phyloP scores from a whole-genome alignment of 2,797 vertebrate species.

The Pseudomugil tenellus region DNA sequence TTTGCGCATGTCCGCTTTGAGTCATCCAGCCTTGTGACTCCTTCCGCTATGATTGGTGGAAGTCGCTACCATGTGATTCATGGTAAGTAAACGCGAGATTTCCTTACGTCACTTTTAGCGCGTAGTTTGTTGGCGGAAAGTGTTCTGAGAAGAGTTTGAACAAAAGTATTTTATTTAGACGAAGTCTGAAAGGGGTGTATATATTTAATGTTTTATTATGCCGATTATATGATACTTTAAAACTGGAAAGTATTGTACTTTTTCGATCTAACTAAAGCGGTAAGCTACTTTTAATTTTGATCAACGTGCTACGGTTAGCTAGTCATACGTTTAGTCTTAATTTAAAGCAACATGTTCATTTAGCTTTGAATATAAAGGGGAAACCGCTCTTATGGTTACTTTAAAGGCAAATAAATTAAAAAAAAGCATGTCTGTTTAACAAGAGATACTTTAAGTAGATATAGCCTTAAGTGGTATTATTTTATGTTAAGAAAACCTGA shows the following conservation, averaged over 20 bases:
- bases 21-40: no score
- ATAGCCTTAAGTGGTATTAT: not conserved
- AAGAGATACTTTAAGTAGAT: not conserved
- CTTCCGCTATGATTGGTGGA: not conserved
- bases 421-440: not conserved
- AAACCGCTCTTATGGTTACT: no score
- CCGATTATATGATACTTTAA: not conserved
- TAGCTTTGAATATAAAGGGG: no score
- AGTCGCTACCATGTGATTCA: slow-evolving; percentile 24
- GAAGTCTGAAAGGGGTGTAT: accelerated
- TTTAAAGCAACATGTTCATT: no score
- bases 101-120: slow-evolving; percentile 75
- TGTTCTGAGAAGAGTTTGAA: not conserved
- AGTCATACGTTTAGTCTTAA: no score
- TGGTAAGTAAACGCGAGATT: slow-evolving; percentile 43
- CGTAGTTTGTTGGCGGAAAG: slow-evolving; percentile 78
- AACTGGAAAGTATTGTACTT: slow-evolving; percentile 1
- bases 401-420: no score
- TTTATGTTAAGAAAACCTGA: no score
- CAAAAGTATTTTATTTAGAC: not conserved
- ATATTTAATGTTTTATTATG: accelerated
- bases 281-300: slow-evolving; percentile 47
- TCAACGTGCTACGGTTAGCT: slow-evolving; percentile 6
- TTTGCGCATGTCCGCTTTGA: no score
- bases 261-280: slow-evolving; percentile 27